Evolutionary conservation across 2,113 vertebrate species (phyloP), one percentile per base, ranked within the genome.

Genomic region (Ophiodon elongatus): DNA sequence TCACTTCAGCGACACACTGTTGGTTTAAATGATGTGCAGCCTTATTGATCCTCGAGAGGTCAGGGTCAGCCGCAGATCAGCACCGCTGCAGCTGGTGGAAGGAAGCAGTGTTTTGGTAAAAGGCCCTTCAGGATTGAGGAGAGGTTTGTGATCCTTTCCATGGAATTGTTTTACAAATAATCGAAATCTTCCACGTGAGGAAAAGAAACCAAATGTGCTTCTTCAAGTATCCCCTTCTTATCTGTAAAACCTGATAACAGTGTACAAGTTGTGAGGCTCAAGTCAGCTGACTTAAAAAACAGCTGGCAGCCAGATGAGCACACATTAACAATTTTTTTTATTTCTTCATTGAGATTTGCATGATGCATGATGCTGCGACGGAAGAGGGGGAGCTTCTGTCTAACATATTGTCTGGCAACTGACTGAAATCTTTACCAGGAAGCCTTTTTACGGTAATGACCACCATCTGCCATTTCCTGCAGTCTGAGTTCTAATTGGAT

Each of bases 11-110:
- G 29, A 63, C 33, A 52, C 0, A 0, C 8, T 35, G 25, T 29
- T 63, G 17, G 4, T 31, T 68, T 76, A 25, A 64, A 65, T 74
- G 54, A 59, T 33, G 39, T 57, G 70, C 11, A 25, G 33, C 27
- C 17, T 56, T 52, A 72, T 37, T 37, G 71, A 76, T 59, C 39
- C 23, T 17, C 19, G 11, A 65, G 33, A 65, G 63, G 57, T 63
- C 25, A n/a, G 31, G 54, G 54, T 56, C 73, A 77, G 67, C 54
- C 27, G 68, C 57, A 59, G 57, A 79, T 47, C 65, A 73, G 21
- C 45, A 11, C 5, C 23, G 13, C 63, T 9, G 17, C 43, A 50
- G 63, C 27, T 11, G 2, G 9, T 31, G 19, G 11, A 8, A 17
- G 23, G 15, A 43, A 54, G 65, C n/a, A 11, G 11, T 29, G 60